phyloP scores from a whole-genome alignment of 2,888 invertebrate species.

The Gastracanthus pulcherrimus region DNA sequence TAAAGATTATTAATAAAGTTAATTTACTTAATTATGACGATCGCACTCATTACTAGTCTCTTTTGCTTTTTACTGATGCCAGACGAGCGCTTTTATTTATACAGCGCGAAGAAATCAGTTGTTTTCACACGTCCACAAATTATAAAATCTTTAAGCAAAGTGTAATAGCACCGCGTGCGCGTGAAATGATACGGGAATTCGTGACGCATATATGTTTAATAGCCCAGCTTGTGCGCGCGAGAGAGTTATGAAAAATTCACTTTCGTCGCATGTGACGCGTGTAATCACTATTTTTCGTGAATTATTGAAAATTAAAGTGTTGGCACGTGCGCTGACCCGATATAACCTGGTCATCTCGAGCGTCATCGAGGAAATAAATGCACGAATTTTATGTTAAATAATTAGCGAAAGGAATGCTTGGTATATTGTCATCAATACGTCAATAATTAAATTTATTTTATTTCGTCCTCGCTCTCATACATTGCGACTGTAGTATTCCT shows the following conservation, averaged over 20 bases:
- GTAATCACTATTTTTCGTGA: background rate
- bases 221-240: background rate
- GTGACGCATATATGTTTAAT: slow-evolving; percentile 2
- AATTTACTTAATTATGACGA: too few relatives aligned
- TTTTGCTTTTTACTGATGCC: too few relatives aligned
- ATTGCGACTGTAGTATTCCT: too few relatives aligned
- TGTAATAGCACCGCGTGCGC: background rate
- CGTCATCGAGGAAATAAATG: background rate
- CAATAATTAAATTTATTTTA: too few relatives aligned
- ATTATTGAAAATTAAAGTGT: background rate
- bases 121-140: background rate
- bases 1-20: too few relatives aligned
- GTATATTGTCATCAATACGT: too few relatives aligned
- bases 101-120: background rate
- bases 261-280: background rate
- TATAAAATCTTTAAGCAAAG: slow-evolving; percentile 10
- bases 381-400: background rate
- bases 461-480: too few relatives aligned
- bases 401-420: too few relatives aligned
- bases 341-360: background rate
- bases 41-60: too few relatives aligned
- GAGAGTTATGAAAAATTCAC: background rate
- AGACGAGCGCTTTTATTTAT: background rate
- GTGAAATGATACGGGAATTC: too few relatives aligned
- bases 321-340: background rate